phyloP scores from a whole-genome alignment of 1,140 invertebrate genomes.

The Pteromalus puparum region DNA sequence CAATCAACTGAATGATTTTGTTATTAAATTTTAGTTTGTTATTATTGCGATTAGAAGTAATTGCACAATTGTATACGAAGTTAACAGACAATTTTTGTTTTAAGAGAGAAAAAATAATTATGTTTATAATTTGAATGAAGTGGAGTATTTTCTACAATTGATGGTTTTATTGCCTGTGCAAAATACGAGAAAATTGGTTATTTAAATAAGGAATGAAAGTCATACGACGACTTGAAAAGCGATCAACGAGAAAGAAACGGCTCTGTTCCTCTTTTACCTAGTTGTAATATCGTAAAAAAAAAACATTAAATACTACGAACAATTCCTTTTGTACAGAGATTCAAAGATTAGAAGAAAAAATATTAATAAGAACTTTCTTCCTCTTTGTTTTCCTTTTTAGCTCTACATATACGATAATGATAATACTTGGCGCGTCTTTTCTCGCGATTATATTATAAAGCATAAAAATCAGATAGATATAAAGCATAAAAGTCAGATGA shows the following conservation, averaged over 20 bases:
- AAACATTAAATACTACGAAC: background rate
- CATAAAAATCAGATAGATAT: constrained; percentile 13
- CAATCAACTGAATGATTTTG: background rate
- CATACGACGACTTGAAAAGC: background rate
- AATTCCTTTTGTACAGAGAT: constrained; percentile 50
- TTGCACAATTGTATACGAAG: background rate
- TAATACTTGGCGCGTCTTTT: constrained; percentile 16
- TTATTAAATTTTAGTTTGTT: background rate
- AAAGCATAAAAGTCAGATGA: constrained; percentile 8
- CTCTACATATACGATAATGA: background rate
- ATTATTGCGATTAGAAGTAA: background rate
- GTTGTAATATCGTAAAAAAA: constrained; percentile 28
- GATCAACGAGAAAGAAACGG: constrained; percentile 44
- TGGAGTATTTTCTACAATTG: background rate
- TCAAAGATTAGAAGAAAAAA: constrained; percentile 56
- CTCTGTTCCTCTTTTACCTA: constrained; percentile 52
- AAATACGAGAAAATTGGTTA: constrained; percentile 23
- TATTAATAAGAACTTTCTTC: background rate
- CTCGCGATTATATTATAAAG: background rate
- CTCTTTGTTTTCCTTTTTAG: constrained; percentile 27
- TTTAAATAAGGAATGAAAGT: background rate
- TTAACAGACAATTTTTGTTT: background rate
- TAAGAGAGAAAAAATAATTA: background rate
- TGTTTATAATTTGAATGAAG: background rate
- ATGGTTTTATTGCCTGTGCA: background rate